Percentiles rank a stretch among this genome's conserved stretches.
Conservation (phyloP, 2,888 invertebrate genomes). For the Incurvaria masculella region DNA sequence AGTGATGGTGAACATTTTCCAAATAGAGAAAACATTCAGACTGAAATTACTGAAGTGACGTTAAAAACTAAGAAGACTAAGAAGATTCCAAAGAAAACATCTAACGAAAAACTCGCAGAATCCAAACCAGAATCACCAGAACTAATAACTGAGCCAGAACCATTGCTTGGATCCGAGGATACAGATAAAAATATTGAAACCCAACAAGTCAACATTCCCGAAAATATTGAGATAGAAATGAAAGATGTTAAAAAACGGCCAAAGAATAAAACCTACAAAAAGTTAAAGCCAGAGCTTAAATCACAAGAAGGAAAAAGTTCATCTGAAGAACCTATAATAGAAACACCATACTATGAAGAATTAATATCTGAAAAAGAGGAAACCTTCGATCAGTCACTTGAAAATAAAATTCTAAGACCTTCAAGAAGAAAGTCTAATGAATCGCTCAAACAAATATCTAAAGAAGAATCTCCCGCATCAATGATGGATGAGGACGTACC, state of each 20-base stretch:
- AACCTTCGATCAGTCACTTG: no score
- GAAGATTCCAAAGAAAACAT: slow-evolving; percentile 24
- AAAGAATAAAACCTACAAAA: slow-evolving; percentile 18
- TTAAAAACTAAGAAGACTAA: slow-evolving; percentile 14
- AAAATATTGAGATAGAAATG: slow-evolving; percentile 15
- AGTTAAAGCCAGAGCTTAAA: slow-evolving; percentile 15
- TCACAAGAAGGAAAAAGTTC: slow-evolving; percentile 8
- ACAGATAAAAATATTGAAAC: no score
- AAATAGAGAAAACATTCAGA: no score
- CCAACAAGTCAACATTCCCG: no score
- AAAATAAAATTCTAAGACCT: no score
- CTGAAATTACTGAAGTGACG: slow-evolving; percentile 31
- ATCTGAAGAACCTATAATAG: slow-evolving; percentile 10
- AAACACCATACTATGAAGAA: neutral
- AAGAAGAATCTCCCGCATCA: slow-evolving; percentile 10
- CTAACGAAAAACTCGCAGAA: no score
- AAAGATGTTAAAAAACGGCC: slow-evolving; percentile 21
- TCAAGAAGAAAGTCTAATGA: no score
- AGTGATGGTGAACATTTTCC: no score
- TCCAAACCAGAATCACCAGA: no score
- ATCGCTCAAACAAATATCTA: slow-evolving; percentile 19
- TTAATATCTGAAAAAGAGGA: slow-evolving; percentile 5
- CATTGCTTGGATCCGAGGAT: no score
- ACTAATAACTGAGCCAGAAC: no score
- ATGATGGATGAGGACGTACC: neutral